A percentile compares a stretch with the other conserved stretches of the same genome.
These are phyloP conservation scores for Gymnogyps californianus DNA, from an alignment of 2,113 vertebrate genomes.

Conservation along the genomic window DNA sequence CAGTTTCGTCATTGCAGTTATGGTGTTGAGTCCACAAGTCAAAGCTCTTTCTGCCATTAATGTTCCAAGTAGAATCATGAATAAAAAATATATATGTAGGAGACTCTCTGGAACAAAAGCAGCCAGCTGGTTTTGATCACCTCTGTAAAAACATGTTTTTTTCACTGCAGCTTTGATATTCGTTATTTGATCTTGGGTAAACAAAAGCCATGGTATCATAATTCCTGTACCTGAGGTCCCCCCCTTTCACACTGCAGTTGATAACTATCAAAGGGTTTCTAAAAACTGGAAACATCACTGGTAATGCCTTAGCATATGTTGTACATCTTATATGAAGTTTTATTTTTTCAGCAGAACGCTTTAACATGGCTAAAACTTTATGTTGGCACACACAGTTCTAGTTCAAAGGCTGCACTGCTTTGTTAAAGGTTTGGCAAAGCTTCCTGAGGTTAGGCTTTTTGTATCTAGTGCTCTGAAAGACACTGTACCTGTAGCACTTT, in stretches of 20 bases:
- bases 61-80: background rate
- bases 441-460: background rate
- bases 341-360: background rate
- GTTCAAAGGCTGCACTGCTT: background rate
- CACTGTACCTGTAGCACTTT: background rate
- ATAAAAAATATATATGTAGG: background rate
- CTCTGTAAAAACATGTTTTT: background rate
- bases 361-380: background rate
- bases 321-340: background rate
- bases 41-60: background rate
- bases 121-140: background rate
- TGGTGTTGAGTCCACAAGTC: background rate
- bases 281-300: background rate
- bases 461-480: background rate
- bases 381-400: background rate
- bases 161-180: background rate
- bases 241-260: background rate
- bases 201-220: background rate
- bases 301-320: background rate
- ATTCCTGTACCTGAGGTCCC: background rate
- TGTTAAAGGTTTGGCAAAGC: background rate
- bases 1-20: background rate
- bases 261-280: background rate
- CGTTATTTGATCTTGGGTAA: background rate
- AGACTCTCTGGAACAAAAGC: background rate